Percentiles rank a stretch among this genome's conserved stretches.
Conservation (phyloP, 2,888 invertebrate species). For the Drosophila mayaguana region DNA sequence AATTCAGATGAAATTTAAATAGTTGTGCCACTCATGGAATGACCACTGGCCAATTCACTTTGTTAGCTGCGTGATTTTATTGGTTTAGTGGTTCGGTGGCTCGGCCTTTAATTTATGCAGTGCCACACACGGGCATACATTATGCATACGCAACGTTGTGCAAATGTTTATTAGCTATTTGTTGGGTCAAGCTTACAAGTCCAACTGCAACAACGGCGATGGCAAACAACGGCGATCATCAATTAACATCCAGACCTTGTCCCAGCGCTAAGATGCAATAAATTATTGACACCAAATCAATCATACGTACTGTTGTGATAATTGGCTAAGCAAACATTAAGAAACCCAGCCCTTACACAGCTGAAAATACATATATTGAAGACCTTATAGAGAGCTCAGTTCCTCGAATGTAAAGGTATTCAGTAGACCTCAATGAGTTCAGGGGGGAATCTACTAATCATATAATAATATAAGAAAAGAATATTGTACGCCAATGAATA, state of each 20-base stretch:
- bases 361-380: neutral
- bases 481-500: neutral
- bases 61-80: neutral
- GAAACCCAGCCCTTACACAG: neutral
- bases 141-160: constrained; percentile 69
- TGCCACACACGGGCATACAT: constrained; percentile 18
- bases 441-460: too few species aligned
- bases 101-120: constrained; percentile 67
- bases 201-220: constrained; percentile 14
- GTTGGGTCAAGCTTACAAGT: constrained; percentile 30
- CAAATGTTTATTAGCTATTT: constrained; percentile 73
- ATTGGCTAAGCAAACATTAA: constrained; percentile 48
- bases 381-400: too few species aligned
- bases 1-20: constrained; percentile 61
- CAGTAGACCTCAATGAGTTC: too few species aligned
- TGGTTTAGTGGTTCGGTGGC: neutral
- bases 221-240: constrained; percentile 31
- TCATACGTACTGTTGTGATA: constrained; percentile 69
- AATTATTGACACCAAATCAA: constrained; percentile 57
- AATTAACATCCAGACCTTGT: constrained; percentile 43
- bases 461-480: neutral
- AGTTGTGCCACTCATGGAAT: constrained; percentile 31
- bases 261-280: constrained; percentile 26
- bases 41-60: constrained; percentile 10
- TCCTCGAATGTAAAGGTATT: too few species aligned